phyloP scores from a whole-genome alignment of 2,888 invertebrate genomes.

The Eupsilia transversa region DNA sequence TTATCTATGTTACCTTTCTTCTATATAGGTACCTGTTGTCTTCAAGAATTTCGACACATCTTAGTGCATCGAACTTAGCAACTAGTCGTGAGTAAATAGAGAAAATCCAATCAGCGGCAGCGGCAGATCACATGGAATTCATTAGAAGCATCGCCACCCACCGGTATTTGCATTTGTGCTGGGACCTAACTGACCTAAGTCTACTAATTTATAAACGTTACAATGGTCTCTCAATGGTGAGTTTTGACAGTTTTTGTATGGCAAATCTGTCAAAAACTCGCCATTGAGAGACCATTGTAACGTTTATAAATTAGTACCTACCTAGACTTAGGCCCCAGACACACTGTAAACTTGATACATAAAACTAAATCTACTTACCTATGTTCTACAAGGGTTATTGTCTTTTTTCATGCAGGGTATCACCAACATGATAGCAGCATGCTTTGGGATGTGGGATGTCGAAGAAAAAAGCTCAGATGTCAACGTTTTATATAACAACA shows the following conservation, averaged over 20 bases:
- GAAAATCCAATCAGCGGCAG: conserved; percentile 17
- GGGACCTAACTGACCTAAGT: too few relatives aligned
- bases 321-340: too few relatives aligned
- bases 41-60: background rate
- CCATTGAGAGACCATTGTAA: too few relatives aligned
- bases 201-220: too few relatives aligned
- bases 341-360: background rate
- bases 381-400: background rate
- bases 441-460: background rate
- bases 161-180: conserved; percentile 22
- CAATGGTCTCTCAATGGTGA: too few relatives aligned
- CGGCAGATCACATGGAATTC: conserved; percentile 41
- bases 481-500: background rate
- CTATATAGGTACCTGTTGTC: background rate
- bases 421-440: background rate
- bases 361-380: background rate
- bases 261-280: too few relatives aligned
- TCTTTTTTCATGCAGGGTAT: background rate
- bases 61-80: background rate
- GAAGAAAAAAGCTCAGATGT: background rate
- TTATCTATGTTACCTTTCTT: background rate
- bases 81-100: conserved; percentile 8
- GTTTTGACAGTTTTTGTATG: too few relatives aligned
- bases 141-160: conserved; percentile 40
- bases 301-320: too few relatives aligned